Percentiles rank a stretch among this genome's conserved stretches.
These are phyloP conservation scores for Octonoba sinensis DNA, from an alignment of 2,888 invertebrate genomes.

Conservation along the genomic window DNA sequence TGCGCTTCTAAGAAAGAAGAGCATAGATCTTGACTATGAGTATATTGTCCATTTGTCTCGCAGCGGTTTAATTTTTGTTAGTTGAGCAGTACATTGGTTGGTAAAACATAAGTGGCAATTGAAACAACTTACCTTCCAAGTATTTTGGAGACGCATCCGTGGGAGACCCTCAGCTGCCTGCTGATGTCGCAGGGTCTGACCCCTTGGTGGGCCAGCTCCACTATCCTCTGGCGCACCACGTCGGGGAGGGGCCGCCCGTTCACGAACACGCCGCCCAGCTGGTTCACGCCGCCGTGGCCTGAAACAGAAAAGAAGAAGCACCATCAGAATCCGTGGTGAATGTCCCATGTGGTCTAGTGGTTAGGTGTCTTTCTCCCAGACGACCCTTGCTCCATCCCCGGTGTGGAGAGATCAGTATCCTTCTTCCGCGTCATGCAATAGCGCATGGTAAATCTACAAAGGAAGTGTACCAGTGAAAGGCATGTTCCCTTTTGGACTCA, in stretches of 20 bases:
- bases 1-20: no score
- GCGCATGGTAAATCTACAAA: no score
- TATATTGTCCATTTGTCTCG: no score
- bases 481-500: no score
- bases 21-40: no score
- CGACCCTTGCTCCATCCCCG: not conserved
- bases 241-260: constrained; percentile 76
- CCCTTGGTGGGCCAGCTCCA: constrained; percentile 76
- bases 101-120: no score
- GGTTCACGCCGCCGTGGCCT: constrained; percentile 77
- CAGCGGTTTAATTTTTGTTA: no score
- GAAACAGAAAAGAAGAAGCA: constrained; percentile 60
- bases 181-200: constrained; percentile 77
- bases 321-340: not conserved
- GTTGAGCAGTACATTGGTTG: no score
- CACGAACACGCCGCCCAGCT: constrained; percentile 76
- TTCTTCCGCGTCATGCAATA: no score
- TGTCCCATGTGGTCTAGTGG: not conserved
- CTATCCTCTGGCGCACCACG: constrained; percentile 75
- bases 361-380: not conserved
- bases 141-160: constrained; percentile 76
- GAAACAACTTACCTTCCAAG: constrained; percentile 72
- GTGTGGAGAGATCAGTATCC: no score
- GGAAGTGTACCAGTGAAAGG: no score
- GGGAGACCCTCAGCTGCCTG: constrained; percentile 75